Evolutionary conservation across 2,797 vertebrate genomes (phyloP).

Genomic region (Falco novaeseelandiae): DNA sequence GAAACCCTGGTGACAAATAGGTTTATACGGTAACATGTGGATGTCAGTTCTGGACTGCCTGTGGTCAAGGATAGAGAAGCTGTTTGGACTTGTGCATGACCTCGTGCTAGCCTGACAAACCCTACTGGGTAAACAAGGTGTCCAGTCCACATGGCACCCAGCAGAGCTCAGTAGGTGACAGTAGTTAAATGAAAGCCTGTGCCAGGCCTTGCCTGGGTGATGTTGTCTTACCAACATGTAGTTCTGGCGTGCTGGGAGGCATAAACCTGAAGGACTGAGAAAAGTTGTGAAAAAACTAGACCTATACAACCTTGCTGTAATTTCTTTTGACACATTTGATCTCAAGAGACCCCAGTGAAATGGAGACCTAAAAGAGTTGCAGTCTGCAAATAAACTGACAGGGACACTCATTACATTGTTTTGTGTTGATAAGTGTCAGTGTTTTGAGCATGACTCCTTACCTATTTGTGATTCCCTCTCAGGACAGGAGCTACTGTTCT

Average conservation of each 20-base stretch:
- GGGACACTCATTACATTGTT: background rate
- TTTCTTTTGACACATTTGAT: background rate
- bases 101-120: background rate
- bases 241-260: background rate
- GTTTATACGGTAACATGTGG: background rate
- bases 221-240: background rate
- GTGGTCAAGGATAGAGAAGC: background rate
- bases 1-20: background rate
- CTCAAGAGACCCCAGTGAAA: background rate
- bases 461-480: background rate
- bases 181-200: background rate
- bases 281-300: background rate
- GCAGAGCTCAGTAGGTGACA: background rate
- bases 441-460: background rate
- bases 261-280: background rate
- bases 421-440: background rate
- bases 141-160: background rate
- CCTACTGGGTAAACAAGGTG: background rate
- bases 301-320: background rate
- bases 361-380: background rate
- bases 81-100: background rate
- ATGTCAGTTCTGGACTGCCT: background rate
- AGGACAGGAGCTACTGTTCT: background rate
- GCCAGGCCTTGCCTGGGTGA: background rate
- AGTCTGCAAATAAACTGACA: background rate